These are phyloP conservation scores for Allobates femoralis DNA, from an alignment of 2,797 vertebrate species.

Conservation along the genomic window DNA sequence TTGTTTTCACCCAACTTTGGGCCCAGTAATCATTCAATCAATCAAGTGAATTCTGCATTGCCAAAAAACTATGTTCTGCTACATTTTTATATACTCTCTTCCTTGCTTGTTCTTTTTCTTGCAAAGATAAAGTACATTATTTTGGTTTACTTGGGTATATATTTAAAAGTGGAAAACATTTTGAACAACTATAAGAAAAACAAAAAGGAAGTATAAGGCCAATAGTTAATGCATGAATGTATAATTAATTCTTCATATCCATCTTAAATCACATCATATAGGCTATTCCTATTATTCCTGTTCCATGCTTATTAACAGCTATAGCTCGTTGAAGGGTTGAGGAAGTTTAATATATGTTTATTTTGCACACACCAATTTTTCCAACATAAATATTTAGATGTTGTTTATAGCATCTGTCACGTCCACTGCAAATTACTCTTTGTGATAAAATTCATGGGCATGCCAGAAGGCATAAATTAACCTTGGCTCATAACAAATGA, in stretches of 20 bases:
- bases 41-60: background rate
- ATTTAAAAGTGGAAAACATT: background rate
- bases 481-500: slow-evolving; percentile 50
- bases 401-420: slow-evolving; percentile 59
- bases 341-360: slow-evolving; percentile 49
- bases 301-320: slow-evolving; percentile 13
- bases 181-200: background rate
- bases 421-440: slow-evolving; percentile 54
- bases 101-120: background rate
- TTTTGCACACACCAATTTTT: slow-evolving; percentile 36
- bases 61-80: background rate
- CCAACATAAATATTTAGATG: slow-evolving; percentile 58
- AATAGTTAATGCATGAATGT: background rate
- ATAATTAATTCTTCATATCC: background rate
- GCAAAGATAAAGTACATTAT: background rate
- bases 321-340: background rate
- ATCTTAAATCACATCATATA: slow-evolving; percentile 6
- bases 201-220: background rate
- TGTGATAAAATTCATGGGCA: slow-evolving; percentile 52
- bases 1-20: no score
- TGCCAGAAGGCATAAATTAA: slow-evolving; percentile 59
- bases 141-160: background rate
- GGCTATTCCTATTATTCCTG: no score
- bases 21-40: no score
- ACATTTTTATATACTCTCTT: background rate